Evolutionary conservation across 2,797 vertebrate genomes (phyloP), one percentile per base, ranked within the genome.

Genomic region (Pseudocheirus occidentalis): DNA sequence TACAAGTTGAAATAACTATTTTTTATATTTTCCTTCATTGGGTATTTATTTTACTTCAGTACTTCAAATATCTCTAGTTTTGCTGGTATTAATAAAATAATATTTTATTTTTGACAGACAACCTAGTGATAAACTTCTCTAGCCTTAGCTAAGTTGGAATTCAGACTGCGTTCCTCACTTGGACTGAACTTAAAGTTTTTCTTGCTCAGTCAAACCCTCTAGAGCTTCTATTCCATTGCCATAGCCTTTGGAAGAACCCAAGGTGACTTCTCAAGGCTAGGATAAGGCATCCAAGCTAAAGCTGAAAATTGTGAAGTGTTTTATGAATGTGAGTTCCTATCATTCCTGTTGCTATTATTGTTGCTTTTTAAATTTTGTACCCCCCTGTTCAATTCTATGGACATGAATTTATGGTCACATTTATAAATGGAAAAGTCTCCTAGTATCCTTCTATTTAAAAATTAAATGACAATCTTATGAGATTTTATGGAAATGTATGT

Each of bases 401-500:
- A 81, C 7, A 3, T 55, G 92, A 91, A 53, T 92, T 55, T 1
- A 12, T 87, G 6, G 40, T 10, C 29, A 54, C 18, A 55, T 53
- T 52, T 11, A 54, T 90, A 10, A 0, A 5, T 46, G 2, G 55
- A 59, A 52, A 90, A 58, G 53, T 53, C 21, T 12, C 5, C 12
- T 62, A 31, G 11, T 12, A 73, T 95, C 81, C 0, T 73, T 95
- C 92, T 90, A 90, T 16, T 53, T 90, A 55, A 40, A 40, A 97
- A 87, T 96, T 93, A 95, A 91, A 66, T 59, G 93, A 90, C 27
- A 90, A 50, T 95, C 52, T 91, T 93, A 55, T 50, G 94, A 95
- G 62, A 7, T 0, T 93, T 73, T 50, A 94, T 55, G 5, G 40
- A 21, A 27, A 55, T 6, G 1, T 50, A 93, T 90, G 95, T 12